Percentiles rank a stretch among this genome's conserved stretches.
phyloP scores from a whole-genome alignment of 2,113 vertebrate species.

The Arenaria interpres region DNA sequence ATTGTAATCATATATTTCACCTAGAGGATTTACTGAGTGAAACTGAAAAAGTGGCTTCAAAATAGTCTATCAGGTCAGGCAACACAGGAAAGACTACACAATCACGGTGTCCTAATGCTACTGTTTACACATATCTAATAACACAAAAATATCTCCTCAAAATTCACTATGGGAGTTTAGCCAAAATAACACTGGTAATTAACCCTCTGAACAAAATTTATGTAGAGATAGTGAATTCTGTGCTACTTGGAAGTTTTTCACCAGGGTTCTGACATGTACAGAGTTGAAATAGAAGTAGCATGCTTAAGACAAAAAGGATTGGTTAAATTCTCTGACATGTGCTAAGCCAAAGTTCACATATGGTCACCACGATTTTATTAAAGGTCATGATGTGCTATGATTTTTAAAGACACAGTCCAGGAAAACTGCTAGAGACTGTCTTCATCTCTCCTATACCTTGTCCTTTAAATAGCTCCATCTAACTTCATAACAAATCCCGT shows the following conservation, averaged over 20 bases:
- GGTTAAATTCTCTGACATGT: background rate
- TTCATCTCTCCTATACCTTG: background rate
- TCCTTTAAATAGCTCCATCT: background rate
- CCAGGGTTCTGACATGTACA: background rate
- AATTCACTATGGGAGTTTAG: background rate
- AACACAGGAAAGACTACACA: background rate
- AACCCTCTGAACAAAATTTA: background rate
- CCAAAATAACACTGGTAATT: background rate
- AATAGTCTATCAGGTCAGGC: background rate
- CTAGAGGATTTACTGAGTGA: background rate
- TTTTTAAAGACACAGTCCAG: background rate
- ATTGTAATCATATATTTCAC: background rate
- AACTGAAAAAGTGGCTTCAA: background rate
- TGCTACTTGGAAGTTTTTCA: background rate
- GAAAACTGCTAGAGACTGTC: background rate
- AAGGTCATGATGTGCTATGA: background rate
- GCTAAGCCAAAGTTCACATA: background rate
- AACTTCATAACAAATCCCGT: background rate
- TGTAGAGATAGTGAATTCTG: background rate
- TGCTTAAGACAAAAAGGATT: background rate
- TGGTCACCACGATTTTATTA: background rate
- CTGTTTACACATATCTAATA: background rate
- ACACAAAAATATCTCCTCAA: background rate
- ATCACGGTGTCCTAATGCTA: background rate
- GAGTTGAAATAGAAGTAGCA: background rate